Conservation (phyloP, 53 echinoderm and acorn worm genomes). For the Zoroaster sp. region DNA sequence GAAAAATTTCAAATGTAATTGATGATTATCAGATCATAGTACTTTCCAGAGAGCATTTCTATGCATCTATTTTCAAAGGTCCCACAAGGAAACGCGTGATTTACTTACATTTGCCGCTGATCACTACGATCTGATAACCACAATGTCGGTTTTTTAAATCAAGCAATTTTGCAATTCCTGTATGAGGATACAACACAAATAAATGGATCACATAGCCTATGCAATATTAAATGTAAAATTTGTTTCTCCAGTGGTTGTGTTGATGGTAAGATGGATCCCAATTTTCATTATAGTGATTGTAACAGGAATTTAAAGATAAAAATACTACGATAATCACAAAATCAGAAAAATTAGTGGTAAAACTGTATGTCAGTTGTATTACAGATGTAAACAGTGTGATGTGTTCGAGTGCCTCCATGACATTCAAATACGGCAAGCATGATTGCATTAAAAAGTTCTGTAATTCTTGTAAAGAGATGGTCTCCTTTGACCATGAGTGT, state of each 20-base stretch:
- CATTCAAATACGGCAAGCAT: background rate
- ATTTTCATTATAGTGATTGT: background rate
- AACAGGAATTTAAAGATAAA: background rate
- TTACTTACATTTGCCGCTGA: too few relatives aligned
- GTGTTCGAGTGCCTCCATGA: background rate
- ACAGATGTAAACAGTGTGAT: background rate
- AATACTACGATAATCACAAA: background rate
- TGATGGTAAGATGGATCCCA: background rate
- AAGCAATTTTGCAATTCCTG: too few relatives aligned
- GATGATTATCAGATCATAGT: too few relatives aligned
- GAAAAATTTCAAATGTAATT: too few relatives aligned
- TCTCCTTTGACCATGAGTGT: background rate
- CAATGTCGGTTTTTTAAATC: too few relatives aligned
- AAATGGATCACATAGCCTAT: too few relatives aligned
- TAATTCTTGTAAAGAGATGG: background rate
- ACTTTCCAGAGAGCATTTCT: too few relatives aligned
- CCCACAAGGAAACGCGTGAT: too few relatives aligned
- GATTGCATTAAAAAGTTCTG: background rate
- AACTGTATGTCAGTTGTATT: background rate
- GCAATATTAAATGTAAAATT: background rate
- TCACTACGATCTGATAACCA: too few relatives aligned
- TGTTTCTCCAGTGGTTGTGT: background rate
- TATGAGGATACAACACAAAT: too few relatives aligned
- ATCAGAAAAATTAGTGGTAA: background rate
- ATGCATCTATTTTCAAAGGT: too few relatives aligned